Conservation (phyloP, 1,140 invertebrate genomes). For the Neodiprion fabricii region DNA sequence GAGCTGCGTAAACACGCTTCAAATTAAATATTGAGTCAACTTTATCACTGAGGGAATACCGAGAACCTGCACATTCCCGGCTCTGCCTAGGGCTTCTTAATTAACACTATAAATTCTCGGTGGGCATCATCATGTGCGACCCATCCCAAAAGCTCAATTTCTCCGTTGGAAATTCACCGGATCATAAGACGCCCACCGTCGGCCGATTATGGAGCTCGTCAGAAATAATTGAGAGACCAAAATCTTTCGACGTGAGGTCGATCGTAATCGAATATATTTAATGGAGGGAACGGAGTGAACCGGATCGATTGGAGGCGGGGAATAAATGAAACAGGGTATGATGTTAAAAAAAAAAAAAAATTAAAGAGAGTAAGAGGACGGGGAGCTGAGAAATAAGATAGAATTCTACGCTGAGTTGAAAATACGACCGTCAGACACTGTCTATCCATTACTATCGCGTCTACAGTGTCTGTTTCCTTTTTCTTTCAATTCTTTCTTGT, state of each 20-base stretch:
- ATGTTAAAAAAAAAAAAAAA: constrained; percentile 4
- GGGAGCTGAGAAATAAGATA: background rate
- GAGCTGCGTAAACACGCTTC: background rate
- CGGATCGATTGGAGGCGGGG: background rate
- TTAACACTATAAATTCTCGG: background rate
- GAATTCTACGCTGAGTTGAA: constrained; percentile 41
- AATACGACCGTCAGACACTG: constrained; percentile 38
- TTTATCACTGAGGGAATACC: background rate
- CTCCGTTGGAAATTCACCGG: too few relatives aligned
- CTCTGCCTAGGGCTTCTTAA: background rate
- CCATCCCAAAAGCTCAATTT: too few relatives aligned
- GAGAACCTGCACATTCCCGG: background rate
- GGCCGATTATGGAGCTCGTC: too few relatives aligned
- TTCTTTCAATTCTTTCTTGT: background rate
- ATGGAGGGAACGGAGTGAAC: too few relatives aligned
- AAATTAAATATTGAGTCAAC: background rate
- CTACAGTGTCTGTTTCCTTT: background rate
- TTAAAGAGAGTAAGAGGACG: background rate
- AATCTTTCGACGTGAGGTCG: too few relatives aligned
- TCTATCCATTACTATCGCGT: constrained; percentile 44
- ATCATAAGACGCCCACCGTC: too few relatives aligned
- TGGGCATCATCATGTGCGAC: too few relatives aligned
- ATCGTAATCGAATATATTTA: too few relatives aligned
- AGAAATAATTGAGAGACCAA: too few relatives aligned
- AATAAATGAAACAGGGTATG: background rate